Evolutionary conservation across 2,888 invertebrate species (phyloP), one percentile per base, ranked within the genome.

Genomic region (Omphaloscelis lunosa): DNA sequence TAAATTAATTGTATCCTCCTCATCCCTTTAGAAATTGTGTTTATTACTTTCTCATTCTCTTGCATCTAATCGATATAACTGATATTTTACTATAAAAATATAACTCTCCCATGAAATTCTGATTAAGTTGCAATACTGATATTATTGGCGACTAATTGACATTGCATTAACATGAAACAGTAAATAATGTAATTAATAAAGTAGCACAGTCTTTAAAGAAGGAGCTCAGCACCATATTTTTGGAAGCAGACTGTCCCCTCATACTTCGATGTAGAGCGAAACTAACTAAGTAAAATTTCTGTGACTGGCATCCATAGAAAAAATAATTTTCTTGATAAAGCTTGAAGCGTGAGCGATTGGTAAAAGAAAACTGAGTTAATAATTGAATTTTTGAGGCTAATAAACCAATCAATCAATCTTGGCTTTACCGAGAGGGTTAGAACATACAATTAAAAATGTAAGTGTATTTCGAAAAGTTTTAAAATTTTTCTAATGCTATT

Each of bases 271-370:
- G 68, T 87, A 66, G 83, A 87, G 83, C 86, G 83, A 84, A 85
- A 77, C 86, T 77, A 86, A 88, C 77, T 39, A 79, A 67, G 29
- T 75, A 70, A 81, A 83, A 86, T 85, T 83, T 85, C 79, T 84
- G 82, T 84, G 74, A 77, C 84, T 80, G 75, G 51, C 61, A 74
- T 68, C 72, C 74, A 77, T 70, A 87, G 78, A 68, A 74, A 85
- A 87, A 88, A 80, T 75, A 75, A 66, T 84, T 83, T 79, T 69
- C 61, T 71, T 80, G 77, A 79, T 82, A 80, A 70, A 82, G 81
- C 88, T 66, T 87, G 86, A 90, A 88, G 84, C 87, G 85, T 88
- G 77, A 69, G 79, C 75, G 62, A 70, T 81, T 84, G 84, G 65
- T 85, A n/a, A 23, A 58, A 56, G 59, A 61, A 71, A 75, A 59